Conservation (phyloP, 2,888 invertebrate genomes). For the Euproctis similis region DNA sequence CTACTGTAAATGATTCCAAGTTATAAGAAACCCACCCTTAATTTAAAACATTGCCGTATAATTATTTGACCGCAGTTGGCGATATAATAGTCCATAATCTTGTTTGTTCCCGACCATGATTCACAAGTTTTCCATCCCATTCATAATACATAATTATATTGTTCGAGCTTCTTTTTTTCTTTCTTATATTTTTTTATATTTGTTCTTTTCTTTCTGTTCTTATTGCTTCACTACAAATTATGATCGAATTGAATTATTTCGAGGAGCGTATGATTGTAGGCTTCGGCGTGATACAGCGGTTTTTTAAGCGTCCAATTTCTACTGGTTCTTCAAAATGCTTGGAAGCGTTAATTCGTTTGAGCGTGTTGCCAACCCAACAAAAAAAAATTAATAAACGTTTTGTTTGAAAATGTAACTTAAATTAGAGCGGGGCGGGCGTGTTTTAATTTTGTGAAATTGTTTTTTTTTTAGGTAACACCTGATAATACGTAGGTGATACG, state of each 20-base stretch:
- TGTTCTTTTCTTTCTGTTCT: no score
- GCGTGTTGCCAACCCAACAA: no score
- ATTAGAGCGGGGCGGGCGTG: no score
- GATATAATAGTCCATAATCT: constrained; percentile 12
- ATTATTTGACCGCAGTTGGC: constrained; percentile 9
- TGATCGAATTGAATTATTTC: constrained; percentile 64
- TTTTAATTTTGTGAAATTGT: no score
- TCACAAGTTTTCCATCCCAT: constrained; percentile 53
- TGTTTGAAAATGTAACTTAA: no score
- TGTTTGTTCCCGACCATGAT: constrained; percentile 35
- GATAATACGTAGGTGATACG: no score
- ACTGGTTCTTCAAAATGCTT: constrained; percentile 15
- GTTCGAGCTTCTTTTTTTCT: constrained; percentile 67
- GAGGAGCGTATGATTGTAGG: constrained; percentile 65
- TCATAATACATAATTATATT: constrained; percentile 71
- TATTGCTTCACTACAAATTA: constrained; percentile 65
- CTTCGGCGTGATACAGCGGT: constrained; percentile 48
- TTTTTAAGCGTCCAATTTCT: no score
- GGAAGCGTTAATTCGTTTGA: constrained; percentile 8
- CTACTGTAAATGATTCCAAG: constrained; percentile 3
- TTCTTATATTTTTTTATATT: no score
- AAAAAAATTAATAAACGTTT: no score
- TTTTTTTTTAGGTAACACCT: no score
- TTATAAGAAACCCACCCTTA: constrained; percentile 6
- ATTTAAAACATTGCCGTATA: constrained; percentile 7